Conservation (phyloP, 2,888 invertebrate species). For the Chalcosyrphus nemorum region DNA sequence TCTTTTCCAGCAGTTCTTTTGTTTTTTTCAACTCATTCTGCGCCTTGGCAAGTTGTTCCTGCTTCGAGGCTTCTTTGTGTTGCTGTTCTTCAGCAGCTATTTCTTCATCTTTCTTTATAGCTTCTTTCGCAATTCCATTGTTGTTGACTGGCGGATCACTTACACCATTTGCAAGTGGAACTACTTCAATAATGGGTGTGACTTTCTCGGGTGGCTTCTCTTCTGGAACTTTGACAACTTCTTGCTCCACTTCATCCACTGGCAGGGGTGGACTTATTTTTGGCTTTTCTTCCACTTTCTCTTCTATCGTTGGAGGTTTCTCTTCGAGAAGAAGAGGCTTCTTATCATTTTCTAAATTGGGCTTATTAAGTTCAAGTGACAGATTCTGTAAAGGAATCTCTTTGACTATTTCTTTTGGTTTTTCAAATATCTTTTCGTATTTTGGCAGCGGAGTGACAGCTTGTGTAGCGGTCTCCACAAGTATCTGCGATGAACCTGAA, state of each 20-base stretch:
- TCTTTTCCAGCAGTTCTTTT: slow-evolving; percentile 79
- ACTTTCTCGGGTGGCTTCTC: slow-evolving; percentile 22
- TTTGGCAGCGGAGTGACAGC: not conserved
- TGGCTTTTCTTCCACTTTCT: slow-evolving; percentile 48
- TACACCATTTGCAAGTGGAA: not conserved
- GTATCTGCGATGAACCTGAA: slow-evolving; percentile 77
- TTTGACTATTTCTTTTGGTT: slow-evolving; percentile 16
- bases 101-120: slow-evolving; percentile 82
- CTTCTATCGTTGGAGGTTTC: slow-evolving; percentile 20
- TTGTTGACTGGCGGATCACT: slow-evolving; percentile 9
- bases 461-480: slow-evolving; percentile 8
- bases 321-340: slow-evolving; percentile 27
- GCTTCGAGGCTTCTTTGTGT: slow-evolving; percentile 75
- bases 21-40: slow-evolving; percentile 79
- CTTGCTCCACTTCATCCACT: slow-evolving; percentile 75
- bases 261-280: slow-evolving; percentile 77
- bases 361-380: not conserved
- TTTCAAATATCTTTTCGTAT: slow-evolving; percentile 30
- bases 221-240: slow-evolving; percentile 2
- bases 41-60: slow-evolving; percentile 79
- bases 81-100: slow-evolving; percentile 79
- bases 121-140: slow-evolving; percentile 80
- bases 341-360: slow-evolving; percentile 57
- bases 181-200: slow-evolving; percentile 9
- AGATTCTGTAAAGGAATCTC: slow-evolving; percentile 35